Evolutionary conservation across 2,888 invertebrate genomes (phyloP), one percentile per base, ranked within the genome.

Genomic region (Hypsopygia costalis): DNA sequence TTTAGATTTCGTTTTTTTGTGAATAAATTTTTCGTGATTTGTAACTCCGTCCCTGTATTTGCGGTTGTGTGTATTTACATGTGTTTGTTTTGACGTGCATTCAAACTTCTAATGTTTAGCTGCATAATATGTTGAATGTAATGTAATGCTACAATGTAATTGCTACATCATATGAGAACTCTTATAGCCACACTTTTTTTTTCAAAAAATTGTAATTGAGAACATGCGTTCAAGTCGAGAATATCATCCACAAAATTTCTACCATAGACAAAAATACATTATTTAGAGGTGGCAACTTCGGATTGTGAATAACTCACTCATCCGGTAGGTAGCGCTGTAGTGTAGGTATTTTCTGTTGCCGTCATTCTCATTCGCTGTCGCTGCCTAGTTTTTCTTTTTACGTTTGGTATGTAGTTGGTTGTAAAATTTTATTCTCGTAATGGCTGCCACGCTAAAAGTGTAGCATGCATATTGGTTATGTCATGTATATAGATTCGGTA

Each of bases 361-460:
- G 80, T 82, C 81, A 79, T 77, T 81, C 76, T 75, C 56, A 65
- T 51, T 55, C 55, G 49, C 46, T 71, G 72, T 55, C 55, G 49
- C 46, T 71, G 72, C 66, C 69, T 78, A 78, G 76, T 80, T 81
- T 81, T 82, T 80, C 78, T 81, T 83, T 82, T 80, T 83, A 76
- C 75, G 64, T 73, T 78, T 61, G 73, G 61, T 70, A 63, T 66
- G 64, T 73, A 67, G 65, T 76, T 73, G 71, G 66, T 69, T 75
- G 76, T 80, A 72, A 77, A 83, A 81, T 77, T 16, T 75, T 78
- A 82, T 78, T 81, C 81, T 82, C 57, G 77, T 85, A 87, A 86
- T 86, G 86, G 86, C 85, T 87, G 86, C 85, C 86, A 83, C 83
- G 83, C 83, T 81, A 69, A 77, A 79, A 70, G 73, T 80, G 67